These are phyloP conservation scores for Chromoteleia sp. DNA, from an alignment of 2,888 invertebrate species.

Conservation along the genomic window DNA sequence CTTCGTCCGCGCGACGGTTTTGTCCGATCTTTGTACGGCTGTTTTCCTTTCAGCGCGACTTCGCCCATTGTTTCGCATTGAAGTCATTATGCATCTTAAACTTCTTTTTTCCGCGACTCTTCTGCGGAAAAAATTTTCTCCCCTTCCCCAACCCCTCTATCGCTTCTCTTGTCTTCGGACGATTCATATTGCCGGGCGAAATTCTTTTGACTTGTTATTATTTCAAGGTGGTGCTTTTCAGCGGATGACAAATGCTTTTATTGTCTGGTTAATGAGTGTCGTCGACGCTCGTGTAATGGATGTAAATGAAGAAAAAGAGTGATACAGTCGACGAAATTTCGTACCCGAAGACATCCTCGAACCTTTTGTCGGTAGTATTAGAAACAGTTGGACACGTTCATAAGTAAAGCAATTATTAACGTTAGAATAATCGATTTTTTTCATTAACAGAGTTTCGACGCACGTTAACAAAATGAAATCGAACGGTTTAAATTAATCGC, in stretches of 20 bases:
- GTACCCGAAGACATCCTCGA: neutral
- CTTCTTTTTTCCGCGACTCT: conserved; percentile 33
- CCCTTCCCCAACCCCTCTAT: neutral
- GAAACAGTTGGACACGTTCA: too few species aligned
- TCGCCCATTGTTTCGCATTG: conserved; percentile 50
- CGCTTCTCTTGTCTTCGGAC: conserved; percentile 18
- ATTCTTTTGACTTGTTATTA: conserved; percentile 55
- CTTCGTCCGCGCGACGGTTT: conserved; percentile 44
- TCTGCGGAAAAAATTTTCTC: neutral
- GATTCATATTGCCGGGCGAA: conserved; percentile 35
- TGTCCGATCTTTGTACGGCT: conserved; percentile 60
- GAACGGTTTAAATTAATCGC: too few species aligned
- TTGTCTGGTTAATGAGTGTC: conserved; percentile 49
- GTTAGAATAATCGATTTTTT: too few species aligned
- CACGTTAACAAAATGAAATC: too few species aligned
- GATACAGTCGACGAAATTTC: neutral
- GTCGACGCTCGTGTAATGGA: conserved; percentile 10
- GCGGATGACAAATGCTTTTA: conserved; percentile 46
- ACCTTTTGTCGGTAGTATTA: too few species aligned
- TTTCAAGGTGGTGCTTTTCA: conserved; percentile 55
- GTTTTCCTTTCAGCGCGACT: conserved; percentile 55
- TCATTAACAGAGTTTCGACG: too few species aligned
- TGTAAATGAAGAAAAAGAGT: neutral
- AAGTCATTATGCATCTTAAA: conserved; percentile 49
- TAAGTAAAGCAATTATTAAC: too few species aligned